These are phyloP conservation scores for Leptogaster cylindrica DNA, from an alignment of 2,888 invertebrate genomes.

Conservation along the genomic window DNA sequence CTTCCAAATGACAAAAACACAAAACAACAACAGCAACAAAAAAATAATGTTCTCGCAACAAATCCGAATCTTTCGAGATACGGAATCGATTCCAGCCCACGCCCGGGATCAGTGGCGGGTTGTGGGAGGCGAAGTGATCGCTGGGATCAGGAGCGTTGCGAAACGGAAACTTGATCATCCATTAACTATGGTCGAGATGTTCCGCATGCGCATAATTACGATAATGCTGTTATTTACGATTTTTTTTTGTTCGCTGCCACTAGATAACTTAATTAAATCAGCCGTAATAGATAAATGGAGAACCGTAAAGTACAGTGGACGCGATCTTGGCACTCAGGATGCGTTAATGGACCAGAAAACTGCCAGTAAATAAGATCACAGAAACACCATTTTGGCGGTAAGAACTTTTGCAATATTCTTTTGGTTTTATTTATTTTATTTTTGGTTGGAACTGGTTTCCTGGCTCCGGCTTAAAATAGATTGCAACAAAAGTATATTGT, in stretches of 20 bases:
- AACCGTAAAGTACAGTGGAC: background rate
- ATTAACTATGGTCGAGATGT: slow-evolving; percentile 16
- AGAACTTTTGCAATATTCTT: no score
- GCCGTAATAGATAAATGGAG: slow-evolving; percentile 14
- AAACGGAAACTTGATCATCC: slow-evolving; percentile 31
- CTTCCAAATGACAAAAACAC: slow-evolving; percentile 9
- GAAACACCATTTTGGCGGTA: background rate
- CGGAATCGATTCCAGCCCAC: slow-evolving; percentile 18
- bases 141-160: slow-evolving; percentile 13
- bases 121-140: slow-evolving; percentile 22
- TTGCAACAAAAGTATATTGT: no score
- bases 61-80: slow-evolving; percentile 17
- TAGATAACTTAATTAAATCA: slow-evolving; percentile 34
- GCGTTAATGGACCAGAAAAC: slow-evolving; percentile 12
- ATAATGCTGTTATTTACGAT: slow-evolving; percentile 23
- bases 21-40: no score
- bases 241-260: background rate
- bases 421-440: no score
- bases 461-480: no score
- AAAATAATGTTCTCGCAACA: slow-evolving; percentile 25
- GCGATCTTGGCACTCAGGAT: slow-evolving; percentile 14
- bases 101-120: slow-evolving; percentile 9
- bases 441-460: no score
- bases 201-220: slow-evolving; percentile 12
- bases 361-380: background rate